Percentiles rank a stretch among this genome's conserved stretches.
Evolutionary conservation across 2,888 invertebrate species (phyloP).

Genomic region (Drosophila mercatorum): DNA sequence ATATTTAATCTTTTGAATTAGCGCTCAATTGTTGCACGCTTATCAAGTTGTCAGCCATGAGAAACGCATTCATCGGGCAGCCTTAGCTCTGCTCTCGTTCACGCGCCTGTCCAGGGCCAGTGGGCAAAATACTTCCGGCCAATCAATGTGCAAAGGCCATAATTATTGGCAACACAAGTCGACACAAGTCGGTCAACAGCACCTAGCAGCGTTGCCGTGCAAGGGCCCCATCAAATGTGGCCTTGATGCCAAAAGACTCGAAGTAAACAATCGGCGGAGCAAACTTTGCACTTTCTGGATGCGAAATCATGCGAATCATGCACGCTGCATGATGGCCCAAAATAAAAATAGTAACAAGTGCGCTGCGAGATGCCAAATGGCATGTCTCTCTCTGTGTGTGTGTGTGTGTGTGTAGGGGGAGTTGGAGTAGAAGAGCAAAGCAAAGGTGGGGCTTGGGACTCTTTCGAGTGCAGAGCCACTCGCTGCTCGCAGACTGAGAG

Average conservation of each 20-base stretch:
- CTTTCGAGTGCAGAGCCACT: slow-evolving; percentile 10
- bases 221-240: slow-evolving; percentile 53
- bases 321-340: slow-evolving; percentile 24
- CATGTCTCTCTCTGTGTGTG: slow-evolving; percentile 3
- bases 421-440: not conserved
- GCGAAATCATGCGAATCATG: slow-evolving; percentile 30
- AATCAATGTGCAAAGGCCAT: slow-evolving; percentile 34
- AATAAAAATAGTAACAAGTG: slow-evolving; percentile 63
- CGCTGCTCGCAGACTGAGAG: slow-evolving; percentile 40
- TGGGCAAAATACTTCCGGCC: slow-evolving; percentile 56
- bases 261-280: slow-evolving; percentile 36
- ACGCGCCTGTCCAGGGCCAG: slow-evolving; percentile 48
- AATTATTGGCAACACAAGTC: slow-evolving; percentile 1
- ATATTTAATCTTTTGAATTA: slow-evolving; percentile 2
- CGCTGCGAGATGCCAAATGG: slow-evolving; percentile 21
- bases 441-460: not conserved
- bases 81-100: slow-evolving; percentile 40
- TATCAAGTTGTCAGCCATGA: slow-evolving; percentile 39
- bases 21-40: slow-evolving; percentile 30
- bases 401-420: slow-evolving; percentile 8
- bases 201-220: slow-evolving; percentile 31
- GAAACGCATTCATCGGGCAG: slow-evolving; percentile 51
- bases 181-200: slow-evolving; percentile 28
- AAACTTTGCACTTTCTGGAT: slow-evolving; percentile 19
- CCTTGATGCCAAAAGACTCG: slow-evolving; percentile 53